Evolutionary conservation across 1,140 invertebrate species (phyloP), one percentile per base, ranked within the genome.

Genomic region (Lucilia cuprina): DNA sequence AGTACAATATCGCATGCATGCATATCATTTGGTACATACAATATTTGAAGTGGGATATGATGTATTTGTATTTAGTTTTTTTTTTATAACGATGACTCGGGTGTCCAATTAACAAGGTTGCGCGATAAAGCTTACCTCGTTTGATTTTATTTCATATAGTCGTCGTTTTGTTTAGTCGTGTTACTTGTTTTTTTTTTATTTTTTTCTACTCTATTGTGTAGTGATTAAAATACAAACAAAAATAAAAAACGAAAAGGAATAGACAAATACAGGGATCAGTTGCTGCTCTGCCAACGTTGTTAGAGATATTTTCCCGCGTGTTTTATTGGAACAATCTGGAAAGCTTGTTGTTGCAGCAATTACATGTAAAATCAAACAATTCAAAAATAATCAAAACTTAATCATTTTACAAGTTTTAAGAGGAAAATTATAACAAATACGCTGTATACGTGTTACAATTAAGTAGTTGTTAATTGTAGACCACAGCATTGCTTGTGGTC

Each of bases 41-140:
- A 30, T 30, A 30, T 30, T 30, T 30, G 25, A 30, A 50, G n/a
- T 19, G 47, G 8, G 47, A n/a, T 30, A 30, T 30, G 50, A 47
- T 75, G 13, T 84, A 34, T 55, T 74, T 25, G 74, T 74, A 82
- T 34, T 74, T 77, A 74, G 25, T 30, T 30, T 30, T 30, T 30
- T n/a, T 30, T 30, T 30, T 30, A 49, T 75, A 9, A 19, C 80
- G 19, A 82, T 41, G 60, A 65, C 25, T 65, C 50, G 82, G 83
- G 60, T 74, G 78, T 49, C 47, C 77, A 84, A 84, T 84, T 84
- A 82, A 70, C 83, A 70, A 50, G 41, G 55, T 70, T 25, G 60
- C 80, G 83, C 78, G 83, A 84, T 84, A 84, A 82, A 84, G 80
- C 77, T 80, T 80, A 80, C 77, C 77, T 80, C 77, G 77, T 80